Conservation (phyloP, 1,140 invertebrate genomes). For the Leguminivora glycinivorella region DNA sequence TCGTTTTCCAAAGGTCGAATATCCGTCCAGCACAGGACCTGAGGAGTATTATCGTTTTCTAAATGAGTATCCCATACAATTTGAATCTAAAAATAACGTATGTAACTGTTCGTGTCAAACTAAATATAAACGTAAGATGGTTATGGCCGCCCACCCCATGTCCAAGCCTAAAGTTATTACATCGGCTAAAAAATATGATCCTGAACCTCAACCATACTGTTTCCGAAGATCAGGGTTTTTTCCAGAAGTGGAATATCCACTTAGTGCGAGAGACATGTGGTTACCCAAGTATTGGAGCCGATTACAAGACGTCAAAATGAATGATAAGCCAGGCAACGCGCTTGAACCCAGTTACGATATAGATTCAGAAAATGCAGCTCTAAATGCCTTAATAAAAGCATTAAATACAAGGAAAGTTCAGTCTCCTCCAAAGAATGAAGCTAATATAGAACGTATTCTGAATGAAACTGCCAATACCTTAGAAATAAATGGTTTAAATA, state of each 20-base stretch:
- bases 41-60: not conserved
- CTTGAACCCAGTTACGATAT: not conserved
- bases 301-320: constrained; percentile 32
- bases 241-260: constrained; percentile 63
- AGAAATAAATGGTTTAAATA: not conserved
- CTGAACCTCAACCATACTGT: constrained; percentile 29
- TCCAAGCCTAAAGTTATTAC: not conserved
- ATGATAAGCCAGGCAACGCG: not conserved
- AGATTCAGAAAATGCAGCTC: not conserved
- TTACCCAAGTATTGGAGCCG: constrained; percentile 49
- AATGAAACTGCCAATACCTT: too few relatives aligned
- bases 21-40: constrained; percentile 32
- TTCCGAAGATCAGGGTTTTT: constrained; percentile 44
- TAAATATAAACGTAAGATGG: constrained; percentile 3
- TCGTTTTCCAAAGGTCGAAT: constrained; percentile 51
- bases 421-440: not conserved
- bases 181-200: constrained; percentile 31
- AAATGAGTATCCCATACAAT: not conserved
- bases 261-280: constrained; percentile 50
- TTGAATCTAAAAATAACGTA: not conserved
- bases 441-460: not conserved
- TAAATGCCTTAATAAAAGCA: constrained; percentile 1
- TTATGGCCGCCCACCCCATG: constrained; percentile 22
- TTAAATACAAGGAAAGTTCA: not conserved
- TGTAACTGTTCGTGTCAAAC: not conserved